Conservation (phyloP, 2,113 vertebrate species). For the Ardeotis arabs region DNA sequence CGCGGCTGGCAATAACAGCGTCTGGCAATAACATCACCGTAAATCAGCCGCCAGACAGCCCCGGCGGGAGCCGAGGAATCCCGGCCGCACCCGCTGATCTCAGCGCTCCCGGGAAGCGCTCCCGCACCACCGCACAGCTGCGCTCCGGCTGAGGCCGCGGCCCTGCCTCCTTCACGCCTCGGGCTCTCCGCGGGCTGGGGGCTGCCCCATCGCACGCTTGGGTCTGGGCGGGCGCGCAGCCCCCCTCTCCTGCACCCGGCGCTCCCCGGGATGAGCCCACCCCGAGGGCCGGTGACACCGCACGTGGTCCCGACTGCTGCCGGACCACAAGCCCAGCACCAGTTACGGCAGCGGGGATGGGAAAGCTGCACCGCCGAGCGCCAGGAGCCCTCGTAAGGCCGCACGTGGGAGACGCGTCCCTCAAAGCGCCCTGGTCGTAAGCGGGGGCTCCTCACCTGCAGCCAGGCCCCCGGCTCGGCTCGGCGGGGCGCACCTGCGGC, state of each 20-base stretch:
- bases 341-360: rapidly evolving
- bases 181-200: not conserved
- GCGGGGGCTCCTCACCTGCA: not conserved
- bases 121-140: not conserved
- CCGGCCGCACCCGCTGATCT: constrained; percentile 42
- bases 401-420: not conserved
- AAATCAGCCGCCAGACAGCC: not conserved
- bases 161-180: not conserved
- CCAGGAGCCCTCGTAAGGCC: not conserved
- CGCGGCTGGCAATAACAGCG: constrained; percentile 25
- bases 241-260: rapidly evolving
- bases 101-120: not conserved
- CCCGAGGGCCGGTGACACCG: rapidly evolving
- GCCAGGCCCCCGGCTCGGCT: rapidly evolving
- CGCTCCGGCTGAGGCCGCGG: rapidly evolving
- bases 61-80: constrained; percentile 26
- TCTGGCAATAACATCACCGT: constrained; percentile 25
- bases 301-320: rapidly evolving
- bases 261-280: rapidly evolving
- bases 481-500: not conserved
- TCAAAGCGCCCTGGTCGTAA: rapidly evolving
- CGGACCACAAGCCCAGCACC: not conserved
- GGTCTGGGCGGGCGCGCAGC: rapidly evolving
- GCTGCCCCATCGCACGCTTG: not conserved
- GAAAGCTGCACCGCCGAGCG: not conserved